Percentiles rank a stretch among this genome's conserved stretches.
These are phyloP conservation scores for Petrosia ficiformis DNA, from an alignment of 37 sponge, comb jelly and placozoan species.

Conservation along the genomic window DNA sequence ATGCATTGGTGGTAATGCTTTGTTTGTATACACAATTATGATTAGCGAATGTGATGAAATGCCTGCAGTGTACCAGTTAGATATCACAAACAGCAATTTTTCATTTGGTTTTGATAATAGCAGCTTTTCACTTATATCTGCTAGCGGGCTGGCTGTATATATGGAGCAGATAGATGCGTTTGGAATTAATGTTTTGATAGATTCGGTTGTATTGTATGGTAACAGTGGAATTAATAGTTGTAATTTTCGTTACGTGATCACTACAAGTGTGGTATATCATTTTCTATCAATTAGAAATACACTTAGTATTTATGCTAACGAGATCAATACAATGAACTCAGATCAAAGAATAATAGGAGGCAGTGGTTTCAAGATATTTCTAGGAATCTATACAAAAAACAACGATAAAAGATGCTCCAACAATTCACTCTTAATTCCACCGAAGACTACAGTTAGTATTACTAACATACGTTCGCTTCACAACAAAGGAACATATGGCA, in stretches of 20 bases:
- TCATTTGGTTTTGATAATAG: background rate
- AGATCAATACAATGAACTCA: background rate
- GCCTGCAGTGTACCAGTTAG: background rate
- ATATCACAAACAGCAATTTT: background rate
- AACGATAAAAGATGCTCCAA: too few species aligned
- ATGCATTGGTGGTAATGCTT: conserved; percentile 2
- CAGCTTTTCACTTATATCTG: background rate
- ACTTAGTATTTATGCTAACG: background rate
- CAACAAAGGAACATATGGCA: background rate
- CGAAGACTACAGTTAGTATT: background rate
- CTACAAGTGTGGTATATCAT: background rate
- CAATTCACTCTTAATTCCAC: background rate
- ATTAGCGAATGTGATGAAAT: background rate
- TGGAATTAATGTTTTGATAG: background rate
- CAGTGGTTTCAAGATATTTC: too few species aligned
- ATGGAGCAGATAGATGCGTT: background rate
- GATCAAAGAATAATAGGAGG: background rate
- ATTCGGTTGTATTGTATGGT: background rate
- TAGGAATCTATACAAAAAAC: too few species aligned
- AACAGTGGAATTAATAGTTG: background rate
- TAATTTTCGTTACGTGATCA: background rate
- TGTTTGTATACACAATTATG: background rate
- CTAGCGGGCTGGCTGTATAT: background rate
- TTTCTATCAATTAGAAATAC: background rate
- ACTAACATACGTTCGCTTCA: background rate